These are phyloP conservation scores for Peucedramus taeniatus DNA, from an alignment of 2,113 vertebrate genomes.

Conservation along the genomic window DNA sequence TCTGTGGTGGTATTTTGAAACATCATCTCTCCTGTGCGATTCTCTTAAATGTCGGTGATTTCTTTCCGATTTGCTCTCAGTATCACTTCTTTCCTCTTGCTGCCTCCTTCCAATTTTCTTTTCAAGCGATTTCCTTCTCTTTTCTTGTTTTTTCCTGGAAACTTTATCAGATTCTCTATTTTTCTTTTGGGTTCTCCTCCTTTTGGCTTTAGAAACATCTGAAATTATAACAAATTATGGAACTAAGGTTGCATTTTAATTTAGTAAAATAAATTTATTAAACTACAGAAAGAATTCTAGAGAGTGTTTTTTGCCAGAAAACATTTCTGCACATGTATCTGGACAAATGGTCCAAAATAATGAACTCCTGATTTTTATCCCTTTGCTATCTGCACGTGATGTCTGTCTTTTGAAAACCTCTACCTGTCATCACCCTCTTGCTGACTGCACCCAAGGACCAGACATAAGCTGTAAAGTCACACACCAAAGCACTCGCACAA, in stretches of 20 bases:
- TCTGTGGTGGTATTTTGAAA: constrained; percentile 46
- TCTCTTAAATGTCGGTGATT: constrained; percentile 50
- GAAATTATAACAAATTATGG: constrained; percentile 21
- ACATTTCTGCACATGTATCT: not conserved
- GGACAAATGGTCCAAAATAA: not conserved
- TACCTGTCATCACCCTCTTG: not conserved
- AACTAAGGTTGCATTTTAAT: constrained; percentile 8
- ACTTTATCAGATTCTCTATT: constrained; percentile 64
- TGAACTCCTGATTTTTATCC: not conserved
- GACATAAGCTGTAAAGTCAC: not conserved
- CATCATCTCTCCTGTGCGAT: constrained; percentile 41
- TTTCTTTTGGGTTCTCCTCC: constrained; percentile 68
- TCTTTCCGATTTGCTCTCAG: constrained; percentile 61
- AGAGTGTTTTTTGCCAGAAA: not conserved
- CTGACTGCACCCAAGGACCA: not conserved
- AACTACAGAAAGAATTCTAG: not conserved
- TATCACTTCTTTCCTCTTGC: constrained; percentile 62
- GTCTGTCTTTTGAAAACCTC: not conserved
- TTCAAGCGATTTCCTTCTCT: constrained; percentile 58
- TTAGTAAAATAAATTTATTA: not conserved
- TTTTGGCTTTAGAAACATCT: constrained; percentile 66
- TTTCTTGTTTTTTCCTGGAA: constrained; percentile 58
- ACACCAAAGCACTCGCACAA: not conserved
- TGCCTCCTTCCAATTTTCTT: constrained; percentile 59
- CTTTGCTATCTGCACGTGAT: not conserved